Percentiles rank a stretch among this genome's conserved stretches.
phyloP scores from a whole-genome alignment of 2,888 invertebrate species.

The Hololepta plana region DNA sequence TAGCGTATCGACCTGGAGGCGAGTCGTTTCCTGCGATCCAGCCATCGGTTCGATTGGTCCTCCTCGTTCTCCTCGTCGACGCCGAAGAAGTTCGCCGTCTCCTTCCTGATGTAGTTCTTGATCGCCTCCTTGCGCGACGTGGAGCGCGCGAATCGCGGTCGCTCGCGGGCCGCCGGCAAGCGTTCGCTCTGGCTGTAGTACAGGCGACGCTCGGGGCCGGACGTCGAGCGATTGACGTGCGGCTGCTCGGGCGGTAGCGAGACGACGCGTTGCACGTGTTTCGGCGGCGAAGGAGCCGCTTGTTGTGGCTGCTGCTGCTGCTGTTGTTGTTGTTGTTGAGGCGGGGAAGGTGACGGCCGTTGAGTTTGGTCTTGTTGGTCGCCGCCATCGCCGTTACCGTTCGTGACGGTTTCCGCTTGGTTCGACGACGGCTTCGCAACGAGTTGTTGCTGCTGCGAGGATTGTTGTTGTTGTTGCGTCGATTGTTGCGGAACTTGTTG shows the following conservation, averaged over 20 bases:
- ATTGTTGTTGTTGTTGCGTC: constrained; percentile 11
- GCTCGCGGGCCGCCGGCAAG: constrained; percentile 16
- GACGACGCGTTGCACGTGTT: constrained; percentile 10
- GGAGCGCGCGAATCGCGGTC: constrained; percentile 25
- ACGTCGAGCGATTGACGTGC: constrained; percentile 2
- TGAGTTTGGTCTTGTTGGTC: constrained; percentile 10
- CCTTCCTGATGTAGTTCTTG: constrained; percentile 52
- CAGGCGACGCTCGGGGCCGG: constrained; percentile 4
- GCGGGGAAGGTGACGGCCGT: constrained; percentile 4
- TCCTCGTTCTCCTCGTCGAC: constrained; percentile 62
- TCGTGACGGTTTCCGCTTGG: constrained; percentile 19
- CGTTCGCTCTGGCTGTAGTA: constrained; percentile 25
- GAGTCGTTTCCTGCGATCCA: constrained; percentile 60
- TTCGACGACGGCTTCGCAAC: too few relatives aligned
- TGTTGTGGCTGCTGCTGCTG: constrained; percentile 6
- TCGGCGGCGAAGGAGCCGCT: constrained; percentile 6
- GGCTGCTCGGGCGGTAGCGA: constrained; percentile 9
- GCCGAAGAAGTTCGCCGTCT: constrained; percentile 73
- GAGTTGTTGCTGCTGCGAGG: constrained; percentile 14
- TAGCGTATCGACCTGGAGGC: constrained; percentile 46
- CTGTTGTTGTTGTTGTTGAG: constrained; percentile 7
- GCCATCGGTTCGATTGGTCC: constrained; percentile 57
- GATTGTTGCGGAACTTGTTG: constrained; percentile 22
- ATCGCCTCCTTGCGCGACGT: constrained; percentile 28
- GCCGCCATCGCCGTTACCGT: constrained; percentile 8